Conservation (phyloP, 2,888 invertebrate species). For the Copidosoma aretas region DNA sequence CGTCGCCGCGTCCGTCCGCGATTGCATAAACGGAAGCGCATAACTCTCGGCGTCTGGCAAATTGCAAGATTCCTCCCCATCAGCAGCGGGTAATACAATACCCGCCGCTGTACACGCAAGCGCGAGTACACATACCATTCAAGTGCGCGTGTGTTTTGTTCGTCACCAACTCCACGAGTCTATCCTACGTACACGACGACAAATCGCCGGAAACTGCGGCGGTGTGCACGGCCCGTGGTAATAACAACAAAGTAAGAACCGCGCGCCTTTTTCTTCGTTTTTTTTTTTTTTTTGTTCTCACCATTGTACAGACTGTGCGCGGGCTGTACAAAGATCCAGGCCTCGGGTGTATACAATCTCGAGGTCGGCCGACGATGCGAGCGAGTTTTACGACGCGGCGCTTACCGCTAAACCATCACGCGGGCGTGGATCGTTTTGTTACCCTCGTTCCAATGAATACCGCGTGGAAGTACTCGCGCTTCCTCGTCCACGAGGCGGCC, state of each 20-base stretch:
- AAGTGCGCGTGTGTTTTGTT: not conserved
- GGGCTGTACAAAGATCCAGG: too few species aligned
- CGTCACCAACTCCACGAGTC: not conserved
- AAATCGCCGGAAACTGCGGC: not conserved
- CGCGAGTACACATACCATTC: too few species aligned
- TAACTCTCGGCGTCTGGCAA: conserved; percentile 1
- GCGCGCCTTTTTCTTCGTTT: not conserved
- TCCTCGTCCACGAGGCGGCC: too few species aligned
- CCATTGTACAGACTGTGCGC: too few species aligned
- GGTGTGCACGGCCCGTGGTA: too few species aligned
- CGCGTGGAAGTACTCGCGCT: not conserved
- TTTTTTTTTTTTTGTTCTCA: not conserved
- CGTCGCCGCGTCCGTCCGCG: too few species aligned
- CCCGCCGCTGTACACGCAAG: too few species aligned
- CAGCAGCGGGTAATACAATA: not conserved
- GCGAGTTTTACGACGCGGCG: not conserved
- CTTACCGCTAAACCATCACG: too few species aligned
- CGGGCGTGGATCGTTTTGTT: conserved; percentile 6
- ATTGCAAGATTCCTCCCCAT: not conserved
- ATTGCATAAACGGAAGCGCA: conserved; percentile 2
- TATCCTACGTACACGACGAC: not conserved
- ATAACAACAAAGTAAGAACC: too few species aligned
- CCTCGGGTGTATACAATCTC: too few species aligned
- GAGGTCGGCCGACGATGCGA: not conserved
- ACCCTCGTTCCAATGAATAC: conserved; percentile 1